Evolutionary conservation across 1,140 invertebrate genomes (phyloP).

Genomic region (Latrodectus geometricus): DNA sequence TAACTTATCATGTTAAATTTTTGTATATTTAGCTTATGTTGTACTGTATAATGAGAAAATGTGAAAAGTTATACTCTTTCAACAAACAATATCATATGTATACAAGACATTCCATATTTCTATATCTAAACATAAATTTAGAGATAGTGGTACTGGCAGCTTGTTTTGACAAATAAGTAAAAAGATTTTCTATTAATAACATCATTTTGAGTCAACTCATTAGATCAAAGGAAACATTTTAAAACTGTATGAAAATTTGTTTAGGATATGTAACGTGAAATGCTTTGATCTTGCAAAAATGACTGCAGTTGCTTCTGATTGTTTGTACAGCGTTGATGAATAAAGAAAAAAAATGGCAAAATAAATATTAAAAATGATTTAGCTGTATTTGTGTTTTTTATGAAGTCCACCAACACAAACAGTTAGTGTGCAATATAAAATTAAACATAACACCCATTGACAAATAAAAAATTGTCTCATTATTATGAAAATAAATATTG

Average conservation of each 20-base stretch:
- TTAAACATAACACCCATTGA: too few species aligned
- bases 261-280: constrained; percentile 1
- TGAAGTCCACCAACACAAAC: background rate
- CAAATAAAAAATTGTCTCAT: too few species aligned
- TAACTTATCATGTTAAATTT: too few species aligned
- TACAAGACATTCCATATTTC: background rate
- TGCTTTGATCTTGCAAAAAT: constrained; percentile 44
- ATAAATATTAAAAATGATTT: constrained; percentile 55
- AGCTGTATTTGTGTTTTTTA: constrained; percentile 13
- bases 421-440: too few species aligned
- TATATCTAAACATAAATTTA: constrained; percentile 3
- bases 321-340: constrained; percentile 60
- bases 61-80: background rate
- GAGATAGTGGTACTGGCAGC: constrained; percentile 8
- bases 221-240: background rate
- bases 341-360: constrained; percentile 52
- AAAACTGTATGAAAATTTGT: background rate
- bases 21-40: background rate
- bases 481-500: too few species aligned
- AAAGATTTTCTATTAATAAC: background rate
- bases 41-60: background rate
- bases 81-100: background rate
- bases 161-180: background rate
- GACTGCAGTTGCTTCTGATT: constrained; percentile 54
- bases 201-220: background rate